These are phyloP conservation scores for Hippocampus guttulatus DNA, from an alignment of 2,113 vertebrate species.

Conservation along the genomic window DNA sequence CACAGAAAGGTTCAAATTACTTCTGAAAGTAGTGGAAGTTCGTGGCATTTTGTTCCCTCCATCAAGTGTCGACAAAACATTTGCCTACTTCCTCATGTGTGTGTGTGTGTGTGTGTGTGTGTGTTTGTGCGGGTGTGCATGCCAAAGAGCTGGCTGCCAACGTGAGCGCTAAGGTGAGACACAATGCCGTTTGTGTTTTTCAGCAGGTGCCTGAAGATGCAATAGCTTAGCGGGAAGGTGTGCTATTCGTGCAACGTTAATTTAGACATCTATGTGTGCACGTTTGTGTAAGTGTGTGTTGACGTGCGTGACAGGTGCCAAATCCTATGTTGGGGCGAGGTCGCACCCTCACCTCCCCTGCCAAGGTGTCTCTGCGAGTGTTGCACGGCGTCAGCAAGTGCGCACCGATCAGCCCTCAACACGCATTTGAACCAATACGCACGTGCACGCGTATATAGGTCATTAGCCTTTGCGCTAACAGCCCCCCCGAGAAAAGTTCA, in stretches of 20 bases:
- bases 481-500: conserved; percentile 78
- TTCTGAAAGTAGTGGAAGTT: too few relatives aligned
- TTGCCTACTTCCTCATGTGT: not conserved
- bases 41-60: too few relatives aligned
- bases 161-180: conserved; percentile 51
- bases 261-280: conserved; percentile 7
- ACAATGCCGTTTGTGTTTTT: conserved; percentile 30
- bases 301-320: conserved; percentile 51
- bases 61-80: not conserved
- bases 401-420: conserved; percentile 60
- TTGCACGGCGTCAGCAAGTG: conserved; percentile 86
- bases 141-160: conserved; percentile 39
- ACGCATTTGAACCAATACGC: conserved; percentile 27
- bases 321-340: conserved; percentile 67
- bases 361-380: conserved; percentile 82
- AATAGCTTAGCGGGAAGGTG: not conserved
- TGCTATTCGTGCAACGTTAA: conserved; percentile 15
- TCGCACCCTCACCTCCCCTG: conserved; percentile 59
- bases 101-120: not conserved
- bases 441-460: conserved; percentile 73
- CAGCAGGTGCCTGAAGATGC: not conserved
- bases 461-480: conserved; percentile 80
- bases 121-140: not conserved
- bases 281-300: conserved; percentile 27
- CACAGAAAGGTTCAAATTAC: too few relatives aligned